These are phyloP conservation scores for Apostichopus leukothele DNA, from an alignment of 53 echinoderm and acorn worm species.

Conservation along the genomic window DNA sequence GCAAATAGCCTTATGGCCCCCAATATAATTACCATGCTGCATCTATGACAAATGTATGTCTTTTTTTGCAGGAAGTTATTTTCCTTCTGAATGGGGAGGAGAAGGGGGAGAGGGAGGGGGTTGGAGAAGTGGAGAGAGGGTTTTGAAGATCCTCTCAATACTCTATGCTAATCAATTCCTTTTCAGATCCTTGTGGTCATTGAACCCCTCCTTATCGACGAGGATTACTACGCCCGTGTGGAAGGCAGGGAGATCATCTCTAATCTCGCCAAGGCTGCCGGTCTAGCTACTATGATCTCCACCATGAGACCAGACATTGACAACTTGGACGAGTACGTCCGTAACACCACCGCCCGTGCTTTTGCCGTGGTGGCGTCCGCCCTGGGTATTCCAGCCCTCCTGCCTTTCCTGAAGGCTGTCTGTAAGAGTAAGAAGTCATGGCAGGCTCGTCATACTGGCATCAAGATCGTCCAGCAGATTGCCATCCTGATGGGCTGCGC, in stretches of 20 bases:
- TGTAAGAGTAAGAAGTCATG: constrained; percentile 99
- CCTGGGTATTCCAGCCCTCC: constrained; percentile 91
- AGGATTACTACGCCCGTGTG: constrained; percentile 99
- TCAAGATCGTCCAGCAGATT: constrained; percentile 99
- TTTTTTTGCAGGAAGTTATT: too few relatives aligned
- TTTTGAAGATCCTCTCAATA: neutral
- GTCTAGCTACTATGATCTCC: constrained; percentile 99
- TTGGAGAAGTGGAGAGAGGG: too few relatives aligned
- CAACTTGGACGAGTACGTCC: constrained; percentile 99
- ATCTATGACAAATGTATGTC: neutral
- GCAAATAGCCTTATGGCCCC: too few relatives aligned
- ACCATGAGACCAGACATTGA: constrained; percentile 99
- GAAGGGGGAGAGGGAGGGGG: too few relatives aligned
- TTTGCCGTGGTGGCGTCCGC: constrained; percentile 99
- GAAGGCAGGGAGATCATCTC: constrained; percentile 99
- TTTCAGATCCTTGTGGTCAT: constrained; percentile 95
- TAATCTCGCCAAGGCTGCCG: constrained; percentile 98
- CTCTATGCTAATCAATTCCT: neutral
- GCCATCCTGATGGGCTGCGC: constrained; percentile 99
- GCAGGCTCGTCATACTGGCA: constrained; percentile 99
- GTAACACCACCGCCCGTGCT: constrained; percentile 99
- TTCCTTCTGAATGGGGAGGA: too few relatives aligned
- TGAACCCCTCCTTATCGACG: constrained; percentile 96
- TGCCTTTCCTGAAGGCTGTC: constrained; percentile 98
- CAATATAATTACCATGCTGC: neutral